Conservation (phyloP, 1,140 invertebrate genomes). For the Camponotus vicinus region DNA sequence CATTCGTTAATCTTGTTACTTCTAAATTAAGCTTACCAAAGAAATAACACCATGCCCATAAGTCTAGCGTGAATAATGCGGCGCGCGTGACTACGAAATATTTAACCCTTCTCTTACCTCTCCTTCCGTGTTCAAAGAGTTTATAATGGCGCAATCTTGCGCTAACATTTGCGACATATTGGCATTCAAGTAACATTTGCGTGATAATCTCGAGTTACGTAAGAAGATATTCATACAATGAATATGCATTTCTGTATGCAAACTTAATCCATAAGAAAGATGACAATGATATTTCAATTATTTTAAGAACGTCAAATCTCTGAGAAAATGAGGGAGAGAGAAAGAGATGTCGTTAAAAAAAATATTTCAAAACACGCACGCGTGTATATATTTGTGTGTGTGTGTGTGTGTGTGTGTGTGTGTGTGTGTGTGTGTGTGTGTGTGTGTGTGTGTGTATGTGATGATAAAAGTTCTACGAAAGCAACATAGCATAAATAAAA, state of each 20-base stretch:
- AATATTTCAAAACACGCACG: not conserved
- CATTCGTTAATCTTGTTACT: slow-evolving; percentile 55
- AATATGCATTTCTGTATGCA: not conserved
- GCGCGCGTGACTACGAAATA: slow-evolving; percentile 71
- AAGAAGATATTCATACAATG: not conserved
- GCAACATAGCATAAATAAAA: not conserved
- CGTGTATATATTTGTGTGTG: too few relatives aligned
- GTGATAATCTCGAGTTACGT: slow-evolving; percentile 16
- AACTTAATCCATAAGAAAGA: not conserved
- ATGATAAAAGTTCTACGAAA: slow-evolving; percentile 26
- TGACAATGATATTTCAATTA: not conserved
- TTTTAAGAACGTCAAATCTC: not conserved
- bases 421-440: too few relatives aligned
- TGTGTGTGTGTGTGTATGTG: too few relatives aligned
- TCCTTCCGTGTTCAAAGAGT: slow-evolving; percentile 26
- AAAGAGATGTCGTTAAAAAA: not conserved
- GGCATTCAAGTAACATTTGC: slow-evolving; percentile 10
- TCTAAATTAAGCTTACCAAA: slow-evolving; percentile 70
- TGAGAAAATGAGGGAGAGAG: not conserved
- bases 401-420: too few relatives aligned
- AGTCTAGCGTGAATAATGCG: slow-evolving; percentile 66
- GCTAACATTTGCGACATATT: slow-evolving; percentile 52
- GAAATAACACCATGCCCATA: slow-evolving; percentile 64
- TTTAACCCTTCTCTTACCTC: slow-evolving; percentile 51
- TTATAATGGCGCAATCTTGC: slow-evolving; percentile 46